Evolutionary conservation across 2,888 invertebrate genomes (phyloP).

Genomic region (Cabera pusaria): DNA sequence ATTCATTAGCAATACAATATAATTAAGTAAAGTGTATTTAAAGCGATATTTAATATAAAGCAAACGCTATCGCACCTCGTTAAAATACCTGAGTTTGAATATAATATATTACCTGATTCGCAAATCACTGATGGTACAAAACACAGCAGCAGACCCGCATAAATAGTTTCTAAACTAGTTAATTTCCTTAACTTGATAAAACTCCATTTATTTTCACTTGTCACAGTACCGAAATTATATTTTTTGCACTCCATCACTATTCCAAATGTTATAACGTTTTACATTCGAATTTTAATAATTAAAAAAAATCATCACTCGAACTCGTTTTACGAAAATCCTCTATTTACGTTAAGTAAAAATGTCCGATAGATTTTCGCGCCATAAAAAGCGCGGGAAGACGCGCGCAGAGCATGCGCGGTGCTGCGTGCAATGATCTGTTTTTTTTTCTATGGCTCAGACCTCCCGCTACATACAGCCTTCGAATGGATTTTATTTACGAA

Average conservation of each 20-base stretch:
- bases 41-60: too few relatives aligned
- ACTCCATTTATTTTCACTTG: conserved; percentile 34
- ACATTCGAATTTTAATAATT: too few relatives aligned
- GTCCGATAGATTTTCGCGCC: conserved; percentile 51
- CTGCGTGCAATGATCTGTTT: conserved; percentile 59
- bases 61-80: too few relatives aligned
- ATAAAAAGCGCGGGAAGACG: conserved; percentile 57
- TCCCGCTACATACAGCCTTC: conserved; percentile 58
- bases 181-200: conserved; percentile 52
- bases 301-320: too few relatives aligned
- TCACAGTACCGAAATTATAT: conserved; percentile 21
- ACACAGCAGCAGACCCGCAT: conserved; percentile 66
- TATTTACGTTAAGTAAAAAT: conserved; percentile 13
- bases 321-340: too few relatives aligned
- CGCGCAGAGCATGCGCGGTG: conserved; percentile 67
- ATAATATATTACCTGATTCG: conserved; percentile 60
- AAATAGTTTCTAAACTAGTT: conserved; percentile 42
- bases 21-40: too few relatives aligned
- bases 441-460: conserved; percentile 50
- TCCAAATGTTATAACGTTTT: neutral
- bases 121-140: conserved; percentile 61
- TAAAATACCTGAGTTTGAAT: too few relatives aligned
- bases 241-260: conserved; percentile 38
- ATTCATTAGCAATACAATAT: too few relatives aligned
- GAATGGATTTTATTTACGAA: conserved; percentile 40